Base-by-base conservation (phyloP, 2,113 vertebrate species). In the Pluvianellus socialis region DNA sequence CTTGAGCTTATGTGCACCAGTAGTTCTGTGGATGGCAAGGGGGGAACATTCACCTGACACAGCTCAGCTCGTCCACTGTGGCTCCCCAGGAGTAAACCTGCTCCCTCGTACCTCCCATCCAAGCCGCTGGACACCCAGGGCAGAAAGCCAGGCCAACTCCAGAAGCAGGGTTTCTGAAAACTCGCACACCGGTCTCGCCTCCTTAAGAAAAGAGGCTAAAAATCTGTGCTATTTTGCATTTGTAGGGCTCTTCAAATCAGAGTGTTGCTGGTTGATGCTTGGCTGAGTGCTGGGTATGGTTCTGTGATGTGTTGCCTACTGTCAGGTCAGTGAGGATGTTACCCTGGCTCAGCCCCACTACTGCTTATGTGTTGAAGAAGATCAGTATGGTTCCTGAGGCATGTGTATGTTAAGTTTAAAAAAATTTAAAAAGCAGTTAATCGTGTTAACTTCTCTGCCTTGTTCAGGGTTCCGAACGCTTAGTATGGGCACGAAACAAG, bases 401-500 rank as follows among this genome's bases (percentile, higher is more conserved):
- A 16, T 10, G 1, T 20, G 10, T 24, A 45, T 52, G 15, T 44
- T 70, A 79, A 21, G 42, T 53, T 45, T 21, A 26, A 58, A 62
- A 71, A 50, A 22, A 33, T 1, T 1, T 9, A 11, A 44, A n/a
- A 42, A 44, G 1, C 12, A 50, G 23, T 35, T 0, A 35, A 30
- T 58, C 21, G 6, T 15, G 3, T 90, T 52, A 33, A 33, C 22
- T 86, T 79, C 63, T 80, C 20, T 63, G 9, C 21, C 12, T 74
- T 30, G 10, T 32, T 58, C 3, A 6, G 63, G 62, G 24, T 61
- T 62, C 38, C n/a, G 27, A 35, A 33, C 22, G 27, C 32, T 74
- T 26, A 56, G 61, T 4, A 19, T 1, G 4, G 27, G 7, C 30
- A 40, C 40, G 62, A 72, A 32, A 70, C 19, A 24, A 70, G 12